A percentile compares a stretch with the other conserved stretches of the same genome.
phyloP scores from a whole-genome alignment of 1,140 invertebrate species.

The Epicauta chinensis region DNA sequence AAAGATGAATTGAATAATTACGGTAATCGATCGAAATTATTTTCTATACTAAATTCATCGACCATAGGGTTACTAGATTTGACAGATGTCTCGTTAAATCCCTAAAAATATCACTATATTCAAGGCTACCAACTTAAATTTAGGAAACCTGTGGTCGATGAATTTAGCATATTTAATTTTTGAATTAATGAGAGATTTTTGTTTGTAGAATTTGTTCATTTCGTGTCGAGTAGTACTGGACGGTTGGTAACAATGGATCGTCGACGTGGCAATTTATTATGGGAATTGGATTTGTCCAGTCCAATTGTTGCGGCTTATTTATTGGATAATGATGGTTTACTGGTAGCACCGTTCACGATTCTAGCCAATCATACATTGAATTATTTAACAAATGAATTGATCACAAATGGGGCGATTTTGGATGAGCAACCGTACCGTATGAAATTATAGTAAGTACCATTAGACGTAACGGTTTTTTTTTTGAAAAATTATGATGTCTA shows the following conservation, averaged over 20 bases:
- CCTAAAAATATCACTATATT: too few species aligned
- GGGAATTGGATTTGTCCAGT: conserved; percentile 80
- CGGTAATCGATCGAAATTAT: conserved; percentile 52
- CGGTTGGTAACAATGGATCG: conserved; percentile 72
- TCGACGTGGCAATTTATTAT: conserved; percentile 68
- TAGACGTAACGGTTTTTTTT: not conserved
- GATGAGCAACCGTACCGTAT: conserved; percentile 56
- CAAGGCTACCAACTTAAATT: too few species aligned
- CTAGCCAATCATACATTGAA: conserved; percentile 78
- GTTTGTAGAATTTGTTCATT: conserved; percentile 78
- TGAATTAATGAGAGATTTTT: conserved; percentile 26
- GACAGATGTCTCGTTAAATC: too few species aligned
- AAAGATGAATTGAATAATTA: conserved; percentile 72
- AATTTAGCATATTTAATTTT: conserved; percentile 3
- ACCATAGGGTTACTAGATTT: too few species aligned
- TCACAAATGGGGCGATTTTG: conserved; percentile 26
- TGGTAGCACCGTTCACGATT: conserved; percentile 84
- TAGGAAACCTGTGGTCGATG: too few species aligned
- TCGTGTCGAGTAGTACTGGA: conserved; percentile 85
- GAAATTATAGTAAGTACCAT: conserved; percentile 63
- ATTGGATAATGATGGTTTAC: conserved; percentile 68
- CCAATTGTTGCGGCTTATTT: conserved; percentile 89
- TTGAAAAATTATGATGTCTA: not conserved
- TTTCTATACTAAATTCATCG: too few species aligned
- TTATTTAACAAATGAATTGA: conserved; percentile 32